Evolutionary conservation across 1,140 invertebrate species (phyloP).

Genomic region (Thaumatotibia leucotreta): DNA sequence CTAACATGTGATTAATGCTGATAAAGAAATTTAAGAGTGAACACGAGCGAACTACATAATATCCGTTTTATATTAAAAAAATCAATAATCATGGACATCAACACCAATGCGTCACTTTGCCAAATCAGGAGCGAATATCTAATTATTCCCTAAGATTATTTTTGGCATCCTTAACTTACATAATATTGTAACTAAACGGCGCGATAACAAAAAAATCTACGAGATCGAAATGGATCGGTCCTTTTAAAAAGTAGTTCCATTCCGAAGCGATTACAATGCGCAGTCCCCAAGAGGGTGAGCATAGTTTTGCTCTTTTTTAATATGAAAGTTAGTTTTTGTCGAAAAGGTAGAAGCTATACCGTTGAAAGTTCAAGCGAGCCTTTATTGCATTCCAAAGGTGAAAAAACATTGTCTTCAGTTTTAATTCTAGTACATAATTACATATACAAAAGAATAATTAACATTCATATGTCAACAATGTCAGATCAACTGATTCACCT

Average conservation of each 20-base stretch:
- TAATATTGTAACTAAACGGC: slow-evolving; percentile 14
- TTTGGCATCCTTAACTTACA: not conserved
- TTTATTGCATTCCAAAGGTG: slow-evolving; percentile 8
- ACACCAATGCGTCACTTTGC: no score
- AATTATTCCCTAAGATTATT: not conserved
- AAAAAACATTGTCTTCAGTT: not conserved
- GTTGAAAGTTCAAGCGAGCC: not conserved
- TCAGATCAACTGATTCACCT: no score
- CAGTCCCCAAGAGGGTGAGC: slow-evolving; percentile 11
- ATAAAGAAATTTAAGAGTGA: no score
- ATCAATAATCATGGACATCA: no score
- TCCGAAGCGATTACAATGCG: slow-evolving; percentile 9
- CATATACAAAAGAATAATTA: no score
- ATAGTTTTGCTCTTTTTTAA: slow-evolving; percentile 14
- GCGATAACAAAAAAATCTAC: slow-evolving; percentile 13
- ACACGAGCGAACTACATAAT: no score
- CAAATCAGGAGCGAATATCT: no score
- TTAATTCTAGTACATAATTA: no score
- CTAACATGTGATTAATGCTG: no score
- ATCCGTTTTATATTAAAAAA: no score
- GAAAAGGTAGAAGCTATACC: not conserved
- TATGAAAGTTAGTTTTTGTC: slow-evolving; percentile 10
- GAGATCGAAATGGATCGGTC: slow-evolving; percentile 12
- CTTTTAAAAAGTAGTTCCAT: slow-evolving; percentile 17
- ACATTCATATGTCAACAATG: no score